Conservation (phyloP, 1,140 invertebrate genomes). For the Phenacoccus solenopsis region DNA sequence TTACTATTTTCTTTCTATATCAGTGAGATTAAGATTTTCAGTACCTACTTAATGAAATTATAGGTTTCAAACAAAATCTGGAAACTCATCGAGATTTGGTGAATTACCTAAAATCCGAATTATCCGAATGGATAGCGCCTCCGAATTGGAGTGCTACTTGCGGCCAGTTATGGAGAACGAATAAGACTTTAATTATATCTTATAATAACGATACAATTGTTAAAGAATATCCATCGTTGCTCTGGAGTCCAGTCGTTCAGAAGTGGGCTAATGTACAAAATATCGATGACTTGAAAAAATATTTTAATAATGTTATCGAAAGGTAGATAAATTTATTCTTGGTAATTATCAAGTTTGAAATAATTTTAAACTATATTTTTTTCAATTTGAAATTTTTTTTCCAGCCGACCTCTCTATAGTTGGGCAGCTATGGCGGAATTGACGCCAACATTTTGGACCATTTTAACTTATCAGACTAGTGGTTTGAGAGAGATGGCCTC, state of each 20-base stretch:
- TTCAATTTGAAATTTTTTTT: neutral
- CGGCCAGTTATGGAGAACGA: constrained; percentile 38
- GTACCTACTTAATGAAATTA: too few relatives aligned
- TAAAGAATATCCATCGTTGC: constrained; percentile 22
- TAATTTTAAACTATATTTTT: too few relatives aligned
- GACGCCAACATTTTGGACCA: constrained; percentile 41
- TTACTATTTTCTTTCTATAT: too few relatives aligned
- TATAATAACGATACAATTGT: constrained; percentile 39
- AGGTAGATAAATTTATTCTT: constrained; percentile 18
- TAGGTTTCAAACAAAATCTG: neutral
- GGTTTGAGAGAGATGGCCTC: constrained; percentile 39
- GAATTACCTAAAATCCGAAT: constrained; percentile 36
- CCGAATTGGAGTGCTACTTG: constrained; percentile 37
- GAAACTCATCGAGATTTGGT: constrained; percentile 36
- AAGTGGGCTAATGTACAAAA: constrained; percentile 46
- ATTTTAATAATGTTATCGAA: constrained; percentile 33
- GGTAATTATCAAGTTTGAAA: too few relatives aligned
- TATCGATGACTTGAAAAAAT: constrained; percentile 36
- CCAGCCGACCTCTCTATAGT: constrained; percentile 28
- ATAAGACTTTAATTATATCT: constrained; percentile 41
- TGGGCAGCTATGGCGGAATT: constrained; percentile 51
- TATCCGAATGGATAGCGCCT: constrained; percentile 36
- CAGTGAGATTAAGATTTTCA: too few relatives aligned
- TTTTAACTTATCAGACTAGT: constrained; percentile 37
- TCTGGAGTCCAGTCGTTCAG: constrained; percentile 40